These are phyloP conservation scores for Orthonychiurus folsomi DNA, from an alignment of 2,888 invertebrate species.

Conservation along the genomic window DNA sequence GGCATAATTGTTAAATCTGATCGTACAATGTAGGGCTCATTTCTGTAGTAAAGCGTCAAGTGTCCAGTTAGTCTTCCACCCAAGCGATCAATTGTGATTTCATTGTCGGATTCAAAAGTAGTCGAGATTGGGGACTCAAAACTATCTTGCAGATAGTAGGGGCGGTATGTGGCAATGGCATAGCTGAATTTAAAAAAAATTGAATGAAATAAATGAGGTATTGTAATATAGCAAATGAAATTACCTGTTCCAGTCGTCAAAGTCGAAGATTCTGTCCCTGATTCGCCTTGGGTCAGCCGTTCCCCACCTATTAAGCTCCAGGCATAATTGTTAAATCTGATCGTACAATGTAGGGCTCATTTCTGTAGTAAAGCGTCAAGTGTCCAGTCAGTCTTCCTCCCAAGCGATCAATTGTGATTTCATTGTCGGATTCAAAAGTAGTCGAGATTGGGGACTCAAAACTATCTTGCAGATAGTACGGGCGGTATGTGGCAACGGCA, in stretches of 20 bases:
- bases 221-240: too few species aligned
- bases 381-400: slow-evolving; percentile 67
- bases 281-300: slow-evolving; percentile 64
- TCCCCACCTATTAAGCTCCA: slow-evolving; percentile 85
- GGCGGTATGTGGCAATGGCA: slow-evolving; percentile 81
- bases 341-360: slow-evolving; percentile 65
- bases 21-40: slow-evolving; percentile 65
- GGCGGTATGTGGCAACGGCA: slow-evolving; percentile 81
- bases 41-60: slow-evolving; percentile 55
- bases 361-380: slow-evolving; percentile 55
- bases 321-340: slow-evolving; percentile 97
- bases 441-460: slow-evolving; percentile 68
- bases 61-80: slow-evolving; percentile 67
- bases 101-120: slow-evolving; percentile 51
- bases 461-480: slow-evolving; percentile 69
- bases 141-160: slow-evolving; percentile 69
- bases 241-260: slow-evolving; percentile 99
- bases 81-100: slow-evolving; percentile 56
- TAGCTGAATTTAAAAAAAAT: too few species aligned
- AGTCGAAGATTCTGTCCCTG: slow-evolving; percentile 80
- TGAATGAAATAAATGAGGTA: too few species aligned
- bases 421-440: slow-evolving; percentile 51
- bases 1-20: slow-evolving; percentile 97
- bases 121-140: slow-evolving; percentile 68
- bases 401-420: slow-evolving; percentile 56